phyloP scores from a whole-genome alignment of 1,140 invertebrate genomes.

The Brachionus koreanus region DNA sequence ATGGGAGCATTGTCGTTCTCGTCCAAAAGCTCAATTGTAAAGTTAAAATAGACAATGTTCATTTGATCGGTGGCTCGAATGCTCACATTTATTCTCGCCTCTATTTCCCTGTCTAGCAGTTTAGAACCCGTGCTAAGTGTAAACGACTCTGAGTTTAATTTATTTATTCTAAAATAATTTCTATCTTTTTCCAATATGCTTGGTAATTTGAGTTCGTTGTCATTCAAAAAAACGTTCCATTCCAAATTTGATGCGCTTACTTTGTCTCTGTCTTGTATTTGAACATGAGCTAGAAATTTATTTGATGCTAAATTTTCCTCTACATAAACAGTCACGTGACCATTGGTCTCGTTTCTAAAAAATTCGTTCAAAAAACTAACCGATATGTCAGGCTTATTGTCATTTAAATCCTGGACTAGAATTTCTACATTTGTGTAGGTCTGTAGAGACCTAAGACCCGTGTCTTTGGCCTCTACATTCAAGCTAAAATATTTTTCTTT shows the following conservation, averaged over 20 bases:
- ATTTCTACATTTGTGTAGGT: conserved; percentile 7
- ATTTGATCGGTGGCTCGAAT: neutral
- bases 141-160: neutral
- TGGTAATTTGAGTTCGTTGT: neutral
- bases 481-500: conserved; percentile 24
- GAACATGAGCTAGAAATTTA: conserved; percentile 32
- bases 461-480: neutral
- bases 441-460: neutral
- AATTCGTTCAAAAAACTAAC: neutral
- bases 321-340: neutral
- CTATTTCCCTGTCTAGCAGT: neutral
- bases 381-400: neutral
- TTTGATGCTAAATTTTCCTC: neutral
- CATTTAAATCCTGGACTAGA: neutral
- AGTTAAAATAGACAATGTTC: neutral
- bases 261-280: neutral
- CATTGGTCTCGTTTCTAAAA: neutral
- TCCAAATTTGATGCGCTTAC: neutral
- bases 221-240: conserved; percentile 13
- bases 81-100: neutral
- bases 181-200: neutral
- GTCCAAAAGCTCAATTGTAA: neutral
- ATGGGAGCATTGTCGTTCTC: conserved; percentile 13
- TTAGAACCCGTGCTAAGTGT: neutral
- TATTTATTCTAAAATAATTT: neutral